Conservation (phyloP, 2,888 invertebrate genomes). For the Cataglyphis albicans region DNA sequence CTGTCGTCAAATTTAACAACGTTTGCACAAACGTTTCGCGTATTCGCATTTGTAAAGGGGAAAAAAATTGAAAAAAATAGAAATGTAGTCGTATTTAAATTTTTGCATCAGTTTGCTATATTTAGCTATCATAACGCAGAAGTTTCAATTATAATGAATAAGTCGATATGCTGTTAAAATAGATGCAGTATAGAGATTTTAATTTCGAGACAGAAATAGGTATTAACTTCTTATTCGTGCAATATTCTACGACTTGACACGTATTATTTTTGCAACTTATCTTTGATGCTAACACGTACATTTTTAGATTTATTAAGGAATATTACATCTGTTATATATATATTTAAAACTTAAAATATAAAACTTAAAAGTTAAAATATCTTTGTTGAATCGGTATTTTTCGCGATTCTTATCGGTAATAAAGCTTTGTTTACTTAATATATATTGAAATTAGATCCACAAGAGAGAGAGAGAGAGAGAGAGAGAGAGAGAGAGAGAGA, state of each 20-base stretch:
- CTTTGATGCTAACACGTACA: neutral
- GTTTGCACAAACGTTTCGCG: conserved; percentile 9
- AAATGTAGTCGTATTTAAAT: conserved; percentile 17
- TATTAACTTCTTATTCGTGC: neutral
- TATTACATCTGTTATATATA: neutral
- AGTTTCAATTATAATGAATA: neutral
- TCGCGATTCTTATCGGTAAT: neutral
- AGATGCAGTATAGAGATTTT: neutral
- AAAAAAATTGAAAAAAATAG: neutral
- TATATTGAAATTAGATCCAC: neutral
- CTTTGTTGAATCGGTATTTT: neutral
- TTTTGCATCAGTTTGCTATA: neutral
- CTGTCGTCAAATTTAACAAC: conserved; percentile 47
- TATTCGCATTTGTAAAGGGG: conserved; percentile 23
- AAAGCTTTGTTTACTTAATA: neutral
- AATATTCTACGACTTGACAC: neutral
- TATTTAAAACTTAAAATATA: neutral
- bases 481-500: too few relatives aligned
- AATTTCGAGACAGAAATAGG: neutral
- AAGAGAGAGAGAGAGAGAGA: neutral
- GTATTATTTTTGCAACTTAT: neutral
- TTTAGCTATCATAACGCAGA: neutral
- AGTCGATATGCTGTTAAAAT: neutral
- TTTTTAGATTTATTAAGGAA: neutral
- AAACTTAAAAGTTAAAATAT: neutral